Conservation (phyloP, 1,140 invertebrate genomes). For the Musca vetustissima region DNA sequence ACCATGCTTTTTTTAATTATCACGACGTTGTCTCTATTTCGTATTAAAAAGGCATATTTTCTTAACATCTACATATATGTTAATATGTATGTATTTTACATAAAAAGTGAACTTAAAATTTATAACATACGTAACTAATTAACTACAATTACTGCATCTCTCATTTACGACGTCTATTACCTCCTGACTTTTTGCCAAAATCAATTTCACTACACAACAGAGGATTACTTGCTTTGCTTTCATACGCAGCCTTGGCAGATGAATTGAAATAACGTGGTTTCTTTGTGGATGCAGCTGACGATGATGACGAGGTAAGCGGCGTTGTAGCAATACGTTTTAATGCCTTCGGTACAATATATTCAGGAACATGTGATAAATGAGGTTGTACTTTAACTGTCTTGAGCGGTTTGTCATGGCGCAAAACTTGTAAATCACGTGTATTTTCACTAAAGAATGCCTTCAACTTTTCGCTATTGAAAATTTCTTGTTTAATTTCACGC, state of each 20-base stretch:
- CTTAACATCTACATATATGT: no score
- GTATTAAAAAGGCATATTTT: no score
- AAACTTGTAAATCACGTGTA: constrained; percentile 82
- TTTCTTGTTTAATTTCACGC: constrained; percentile 94
- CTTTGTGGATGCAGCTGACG: constrained; percentile 54
- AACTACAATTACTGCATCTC: constrained; percentile 1
- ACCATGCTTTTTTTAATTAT: no score
- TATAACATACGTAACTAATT: constrained; percentile 11
- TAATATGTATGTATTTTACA: neutral
- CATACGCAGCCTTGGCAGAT: constrained; percentile 42
- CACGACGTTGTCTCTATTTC: no score
- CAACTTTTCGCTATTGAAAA: constrained; percentile 90
- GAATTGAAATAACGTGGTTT: constrained; percentile 30
- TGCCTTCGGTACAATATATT: constrained; percentile 85
- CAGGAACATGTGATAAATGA: constrained; percentile 90
- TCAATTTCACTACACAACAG: constrained; percentile 50
- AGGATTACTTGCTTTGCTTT: constrained; percentile 51
- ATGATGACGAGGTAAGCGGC: constrained; percentile 44
- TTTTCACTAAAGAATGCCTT: constrained; percentile 96
- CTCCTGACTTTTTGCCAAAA: constrained; percentile 38
- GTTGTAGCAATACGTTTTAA: constrained; percentile 65
- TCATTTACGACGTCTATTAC: constrained; percentile 17
- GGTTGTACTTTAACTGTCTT: constrained; percentile 81
- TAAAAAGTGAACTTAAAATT: constrained; percentile 9
- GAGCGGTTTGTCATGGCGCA: constrained; percentile 91